Base-by-base conservation (phyloP, 1,140 invertebrate genomes). In the Ceratitis capitata region DNA sequence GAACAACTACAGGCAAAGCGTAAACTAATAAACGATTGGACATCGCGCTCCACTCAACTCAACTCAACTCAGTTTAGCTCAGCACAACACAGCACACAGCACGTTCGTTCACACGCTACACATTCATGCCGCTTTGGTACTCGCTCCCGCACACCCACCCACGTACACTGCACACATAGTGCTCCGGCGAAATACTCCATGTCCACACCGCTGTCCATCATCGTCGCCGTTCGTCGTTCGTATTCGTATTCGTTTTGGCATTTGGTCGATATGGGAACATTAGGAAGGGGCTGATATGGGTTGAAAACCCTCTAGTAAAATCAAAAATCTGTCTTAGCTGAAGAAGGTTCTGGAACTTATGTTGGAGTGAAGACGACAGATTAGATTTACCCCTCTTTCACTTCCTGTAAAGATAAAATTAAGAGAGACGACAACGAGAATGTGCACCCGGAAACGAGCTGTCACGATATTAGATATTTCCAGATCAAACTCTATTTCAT, bases 141-240 rank as follows among this genome's bases (percentile, higher is more conserved):
- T 78, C 39, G 69, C 69, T 78, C 69, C 69, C 69, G 69, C 69
- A 78, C 69, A 45, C 69, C 69, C 69, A 78, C 69, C 32, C 64
- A 56, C 47, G 51, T 29, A 39, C n/a, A n/a, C 58, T 64, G 29
- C 23, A 61, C 26, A 61, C 23, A 26, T 14, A n/a, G n/a, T 9
- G 14, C 47, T 19, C 51, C 51, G n/a, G 16, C 7, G n/a, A n/a
- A 61, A 61, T 26, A 61, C 56, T 61, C 19, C 69, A 78, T 78
- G 69, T 78, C 69, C 69, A 78, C 69, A 78, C 69, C 69, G 69
- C 69, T 78, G 69, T 78, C 69, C 69, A 78, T 78, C 69, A 74
- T 74, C 64, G 16, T 78, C 69, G 64, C 42, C 42, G 35, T 42
- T n/a, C 39, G 9, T 53, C 49, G 51, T 45, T 10, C 39, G 23